phyloP scores from a whole-genome alignment of 2,797 vertebrate species.

The Coregonus suidteri region DNA sequence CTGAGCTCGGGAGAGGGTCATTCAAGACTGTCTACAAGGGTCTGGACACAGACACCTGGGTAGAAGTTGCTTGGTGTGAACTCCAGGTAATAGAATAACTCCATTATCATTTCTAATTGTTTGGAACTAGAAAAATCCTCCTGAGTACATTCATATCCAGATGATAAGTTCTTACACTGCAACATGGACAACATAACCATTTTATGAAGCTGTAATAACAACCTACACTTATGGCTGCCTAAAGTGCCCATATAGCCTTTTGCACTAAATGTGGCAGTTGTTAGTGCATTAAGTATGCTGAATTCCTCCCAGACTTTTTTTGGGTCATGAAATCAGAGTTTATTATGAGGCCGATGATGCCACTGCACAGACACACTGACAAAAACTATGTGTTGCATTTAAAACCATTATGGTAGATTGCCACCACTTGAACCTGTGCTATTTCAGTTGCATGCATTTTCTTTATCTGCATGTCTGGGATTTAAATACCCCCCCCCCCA shows the following conservation, averaged over 20 bases:
- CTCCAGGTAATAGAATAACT: conserved; percentile 84
- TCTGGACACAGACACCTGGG: conserved; percentile 97
- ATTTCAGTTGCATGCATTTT: neutral
- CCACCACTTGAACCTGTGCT: neutral
- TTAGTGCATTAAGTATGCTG: neutral
- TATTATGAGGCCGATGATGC: too few relatives aligned
- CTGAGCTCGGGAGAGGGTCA: conserved; percentile 94
- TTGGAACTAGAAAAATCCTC: neutral
- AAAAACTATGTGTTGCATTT: neutral
- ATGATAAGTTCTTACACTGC: neutral
- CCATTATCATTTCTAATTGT: neutral
- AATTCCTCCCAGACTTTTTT: neutral
- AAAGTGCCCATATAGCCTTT: neutral
- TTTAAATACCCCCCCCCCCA: neutral
- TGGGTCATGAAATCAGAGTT: too few relatives aligned
- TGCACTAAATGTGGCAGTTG: neutral
- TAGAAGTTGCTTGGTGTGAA: conserved; percentile 98
- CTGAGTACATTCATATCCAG: neutral
- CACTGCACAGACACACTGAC: too few relatives aligned
- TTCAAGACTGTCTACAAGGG: conserved; percentile 99
- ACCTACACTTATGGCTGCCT: neutral
- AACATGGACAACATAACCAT: neutral
- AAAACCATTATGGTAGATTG: neutral
- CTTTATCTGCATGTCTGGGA: neutral
- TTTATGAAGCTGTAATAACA: neutral